phyloP scores from a whole-genome alignment of 2,113 vertebrate genomes.

The Conger conger region DNA sequence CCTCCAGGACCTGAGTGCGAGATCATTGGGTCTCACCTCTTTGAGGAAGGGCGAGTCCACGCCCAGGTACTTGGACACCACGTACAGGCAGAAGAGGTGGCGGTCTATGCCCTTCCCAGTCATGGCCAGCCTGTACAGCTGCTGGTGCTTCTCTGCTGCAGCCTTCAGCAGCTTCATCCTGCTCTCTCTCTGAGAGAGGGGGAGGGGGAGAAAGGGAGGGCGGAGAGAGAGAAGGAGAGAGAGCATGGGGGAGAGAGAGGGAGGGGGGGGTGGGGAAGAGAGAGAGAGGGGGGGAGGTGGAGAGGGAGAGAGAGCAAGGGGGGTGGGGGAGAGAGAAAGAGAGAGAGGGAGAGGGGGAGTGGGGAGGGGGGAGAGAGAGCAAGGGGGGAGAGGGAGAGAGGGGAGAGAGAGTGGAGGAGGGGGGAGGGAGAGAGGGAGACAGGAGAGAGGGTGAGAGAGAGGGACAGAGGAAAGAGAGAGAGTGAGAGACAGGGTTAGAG shows the following conservation, averaged over 20 bases:
- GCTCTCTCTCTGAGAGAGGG: constrained; percentile 71
- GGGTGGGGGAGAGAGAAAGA: neutral
- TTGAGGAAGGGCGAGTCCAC: constrained; percentile 93
- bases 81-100: constrained; percentile 96
- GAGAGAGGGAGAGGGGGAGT: neutral
- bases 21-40: constrained; percentile 73
- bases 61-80: constrained; percentile 93
- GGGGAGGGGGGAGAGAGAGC: neutral
- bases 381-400: neutral
- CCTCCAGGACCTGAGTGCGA: no score
- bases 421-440: no score
- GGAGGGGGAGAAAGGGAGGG: neutral
- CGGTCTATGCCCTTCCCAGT: constrained; percentile 90
- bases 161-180: constrained; percentile 67
- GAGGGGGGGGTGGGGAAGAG: neutral
- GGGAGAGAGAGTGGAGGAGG: neutral
- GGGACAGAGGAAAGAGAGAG: neutral
- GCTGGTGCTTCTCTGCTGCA: constrained; percentile 86
- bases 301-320: neutral
- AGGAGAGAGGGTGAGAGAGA: no score
- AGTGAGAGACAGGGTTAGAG: neutral
- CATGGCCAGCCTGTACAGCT: constrained; percentile 87
- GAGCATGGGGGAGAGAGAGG: neutral
- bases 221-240: neutral
- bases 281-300: no score